Evolutionary conservation across 2,113 vertebrate species (phyloP).

Genomic region (Scophthalmus maximus): DNA sequence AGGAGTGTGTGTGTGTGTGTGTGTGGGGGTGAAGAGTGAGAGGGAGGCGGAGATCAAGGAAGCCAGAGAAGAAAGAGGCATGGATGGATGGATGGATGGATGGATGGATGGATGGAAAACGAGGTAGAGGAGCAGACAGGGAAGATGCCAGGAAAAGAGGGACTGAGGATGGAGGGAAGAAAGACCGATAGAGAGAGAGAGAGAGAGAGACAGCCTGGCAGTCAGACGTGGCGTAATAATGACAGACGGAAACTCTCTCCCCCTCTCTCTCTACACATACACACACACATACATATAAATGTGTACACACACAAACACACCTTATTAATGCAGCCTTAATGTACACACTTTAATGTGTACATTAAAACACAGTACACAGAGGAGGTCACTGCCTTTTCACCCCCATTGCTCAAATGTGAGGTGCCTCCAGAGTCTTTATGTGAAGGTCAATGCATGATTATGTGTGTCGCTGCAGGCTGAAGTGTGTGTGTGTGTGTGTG

Average conservation of each 20-base stretch:
- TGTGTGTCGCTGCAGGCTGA: slow-evolving; percentile 48
- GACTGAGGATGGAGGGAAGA: slow-evolving; percentile 34
- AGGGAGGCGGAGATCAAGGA: slow-evolving; percentile 45
- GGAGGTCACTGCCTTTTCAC: slow-evolving; percentile 56
- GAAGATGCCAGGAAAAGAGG: neutral
- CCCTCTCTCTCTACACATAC: neutral
- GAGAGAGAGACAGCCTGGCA: slow-evolving; percentile 42
- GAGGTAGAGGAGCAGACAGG: neutral
- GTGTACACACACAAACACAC: slow-evolving; percentile 4
- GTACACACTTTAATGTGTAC: slow-evolving; percentile 24
- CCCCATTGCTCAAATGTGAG: slow-evolving; percentile 49
- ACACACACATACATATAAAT: neutral
- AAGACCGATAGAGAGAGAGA: slow-evolving; percentile 26
- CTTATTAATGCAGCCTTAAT: slow-evolving; percentile 14
- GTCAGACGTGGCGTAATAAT: slow-evolving; percentile 59
- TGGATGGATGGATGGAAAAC: slow-evolving; percentile 42
- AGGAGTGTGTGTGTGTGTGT: too few relatives aligned
- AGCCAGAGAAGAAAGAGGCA: slow-evolving; percentile 31
- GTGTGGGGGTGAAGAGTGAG: slow-evolving; percentile 47
- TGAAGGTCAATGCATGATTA: slow-evolving; percentile 71
- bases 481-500: neutral
- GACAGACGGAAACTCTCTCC: slow-evolving; percentile 27
- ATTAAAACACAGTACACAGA: slow-evolving; percentile 14
- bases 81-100: slow-evolving; percentile 17
- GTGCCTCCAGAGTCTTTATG: slow-evolving; percentile 61